phyloP scores from a whole-genome alignment of 2,797 vertebrate species.

The Brachymystax lenok region DNA sequence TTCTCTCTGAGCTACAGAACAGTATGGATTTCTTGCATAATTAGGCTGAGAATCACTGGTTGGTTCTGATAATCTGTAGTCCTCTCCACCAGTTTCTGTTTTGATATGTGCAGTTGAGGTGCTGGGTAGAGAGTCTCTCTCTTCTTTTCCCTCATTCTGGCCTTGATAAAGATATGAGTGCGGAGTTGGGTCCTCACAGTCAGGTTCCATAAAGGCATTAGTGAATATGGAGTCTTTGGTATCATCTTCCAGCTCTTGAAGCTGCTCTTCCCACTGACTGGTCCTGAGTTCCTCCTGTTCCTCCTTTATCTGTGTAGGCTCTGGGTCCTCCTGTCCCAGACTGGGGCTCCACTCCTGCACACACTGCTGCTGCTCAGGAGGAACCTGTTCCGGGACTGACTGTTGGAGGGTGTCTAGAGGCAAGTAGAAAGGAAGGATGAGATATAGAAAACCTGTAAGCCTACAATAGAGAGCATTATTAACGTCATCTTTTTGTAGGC shows the following conservation, averaged over 20 bases:
- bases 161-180: background rate
- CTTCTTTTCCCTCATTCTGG: background rate
- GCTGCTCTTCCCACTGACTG: background rate
- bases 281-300: constrained; percentile 2
- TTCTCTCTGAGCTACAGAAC: constrained; percentile 1
- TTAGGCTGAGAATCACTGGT: background rate
- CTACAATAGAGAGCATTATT: background rate
- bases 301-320: background rate
- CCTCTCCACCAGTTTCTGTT: background rate
- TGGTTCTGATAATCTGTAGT: background rate
- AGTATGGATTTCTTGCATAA: background rate
- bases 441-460: background rate
- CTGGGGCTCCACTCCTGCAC: constrained; percentile 1
- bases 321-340: background rate
- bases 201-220: background rate
- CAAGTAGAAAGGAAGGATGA: background rate
- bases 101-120: constrained; percentile 1
- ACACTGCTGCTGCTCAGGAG: background rate
- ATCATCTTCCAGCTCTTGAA: background rate
- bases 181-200: background rate
- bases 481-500: too few relatives aligned
- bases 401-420: background rate
- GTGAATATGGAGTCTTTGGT: background rate
- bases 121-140: background rate
- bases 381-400: background rate